Evolutionary conservation across 2,888 invertebrate species (phyloP), one percentile per base, ranked within the genome.

Genomic region (Acanthoscelides obtectus): DNA sequence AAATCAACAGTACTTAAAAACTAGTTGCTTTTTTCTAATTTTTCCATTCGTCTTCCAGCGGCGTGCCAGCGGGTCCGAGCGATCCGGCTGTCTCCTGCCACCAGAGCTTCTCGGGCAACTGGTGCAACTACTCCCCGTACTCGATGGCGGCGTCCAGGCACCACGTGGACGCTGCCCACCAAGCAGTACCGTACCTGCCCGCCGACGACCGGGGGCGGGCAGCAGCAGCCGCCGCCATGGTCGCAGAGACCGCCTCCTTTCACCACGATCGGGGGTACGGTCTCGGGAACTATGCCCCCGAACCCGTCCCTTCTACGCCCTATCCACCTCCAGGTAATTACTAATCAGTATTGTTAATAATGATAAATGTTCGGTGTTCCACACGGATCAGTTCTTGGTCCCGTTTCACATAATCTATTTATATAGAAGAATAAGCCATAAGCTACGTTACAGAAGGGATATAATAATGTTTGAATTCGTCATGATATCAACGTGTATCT

Each of bases 291-390:
- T 94, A 94, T 84, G 88, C 87, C 70, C 90, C 91, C 1, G 93
- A 92, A 84, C 89, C 90, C 67, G 92, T 92, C 77, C 91, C 91
- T 79, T 90, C 92, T 80, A 92, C 91, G 73, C 92, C 93, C 66
- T 94, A 93, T 81, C 92, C 93, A 82, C 92, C 93, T 82, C 91
- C 93, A 89, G 93, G 94, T 90, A 81, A 83, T 82, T 80, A 66
- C 20, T 12, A 25, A 3, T 25, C 25, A 25, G n/a, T n/a, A n/a
- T n/a, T n/a, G n/a, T n/a, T n/a, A n/a, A n/a, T n/a, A n/a, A n/a
- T n/a, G n/a, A n/a, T n/a, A n/a, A n/a, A n/a, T n/a, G n/a, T n/a
- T n/a, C n/a, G n/a, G n/a, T n/a, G n/a, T n/a, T n/a, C n/a, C n/a
- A n/a, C n/a, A n/a, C n/a, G n/a, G n/a, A n/a, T n/a, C n/a, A n/a